Base-by-base conservation (phyloP, 2,797 vertebrate species). In the Periophthalmus magnuspinnatus region DNA sequence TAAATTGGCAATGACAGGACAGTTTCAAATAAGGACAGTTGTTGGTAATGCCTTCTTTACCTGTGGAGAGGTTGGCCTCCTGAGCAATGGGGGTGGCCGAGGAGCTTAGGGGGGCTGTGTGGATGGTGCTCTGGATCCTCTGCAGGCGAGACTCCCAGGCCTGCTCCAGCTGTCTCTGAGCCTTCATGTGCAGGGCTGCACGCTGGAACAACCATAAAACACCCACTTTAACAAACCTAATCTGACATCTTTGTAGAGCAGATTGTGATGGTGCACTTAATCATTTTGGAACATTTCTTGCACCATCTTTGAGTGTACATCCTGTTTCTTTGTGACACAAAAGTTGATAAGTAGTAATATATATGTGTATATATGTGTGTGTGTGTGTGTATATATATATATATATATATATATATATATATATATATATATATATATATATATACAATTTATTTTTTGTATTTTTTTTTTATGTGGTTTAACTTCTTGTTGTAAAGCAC, bases 131-230 rank as follows among this genome's bases (percentile, higher is more conserved):
- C 78, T 93, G 93, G 57, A 94, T 87, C 22, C 77, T 86, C 78
- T 92, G 91, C 19, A 92, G 88, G 71, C 85, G 92, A 65, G 93
- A 89, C 72, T 92, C 90, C 28, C 93, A 82, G 1, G 89, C 91
- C 64, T 93, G 92, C 67, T 95, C 90, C 68, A 91, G 72, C 78
- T 88, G 92, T 81, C 90, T 90, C n/a, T 87, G 93, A 21, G 73
- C 67, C 0, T 91, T 93, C 79, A 94, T 90, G 80, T 87, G 87
- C 84, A 93, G 92, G 61, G 91, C 81, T 5, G 91, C 78, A 32
- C 87, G 90, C 93, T 93, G 84, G 7, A 68, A 36, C 17, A 80
- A 56, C 74, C 33, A 74, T 32, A 74, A 38, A 67, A 63, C 13
- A 21, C 58, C 38, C 34, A 61, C 8, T 45, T 45, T 41, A 45